Percentiles rank a stretch among this genome's conserved stretches.
phyloP scores from a whole-genome alignment of 1,140 invertebrate genomes.

The Drosophila orena region DNA sequence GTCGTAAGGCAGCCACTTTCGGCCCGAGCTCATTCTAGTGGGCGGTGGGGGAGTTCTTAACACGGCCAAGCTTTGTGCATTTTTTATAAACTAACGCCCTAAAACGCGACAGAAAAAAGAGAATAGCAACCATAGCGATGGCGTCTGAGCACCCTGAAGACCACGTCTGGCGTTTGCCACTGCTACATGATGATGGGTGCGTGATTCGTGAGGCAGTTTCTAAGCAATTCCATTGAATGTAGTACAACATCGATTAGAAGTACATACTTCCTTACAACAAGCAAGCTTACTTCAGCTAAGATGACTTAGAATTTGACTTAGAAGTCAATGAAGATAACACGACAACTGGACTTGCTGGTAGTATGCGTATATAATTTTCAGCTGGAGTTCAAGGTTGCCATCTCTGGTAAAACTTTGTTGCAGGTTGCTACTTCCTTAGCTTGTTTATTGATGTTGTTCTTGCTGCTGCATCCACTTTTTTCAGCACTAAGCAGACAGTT shows the following conservation, averaged over 20 bases:
- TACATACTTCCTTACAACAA: too few relatives aligned
- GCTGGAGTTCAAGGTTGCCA: constrained; percentile 16
- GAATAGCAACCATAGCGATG: constrained; percentile 30
- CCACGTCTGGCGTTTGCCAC: constrained; percentile 33
- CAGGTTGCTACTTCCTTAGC: constrained; percentile 37
- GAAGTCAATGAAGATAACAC: not conserved
- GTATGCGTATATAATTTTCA: not conserved
- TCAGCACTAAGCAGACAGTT: constrained; percentile 62
- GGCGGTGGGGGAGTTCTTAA: constrained; percentile 63
- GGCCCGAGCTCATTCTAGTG: constrained; percentile 1
- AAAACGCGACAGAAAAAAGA: constrained; percentile 46
- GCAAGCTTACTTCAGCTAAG: not conserved
- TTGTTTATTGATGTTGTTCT: constrained; percentile 48
- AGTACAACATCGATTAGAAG: not conserved
- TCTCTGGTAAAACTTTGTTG: constrained; percentile 42
- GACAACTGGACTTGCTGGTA: too few relatives aligned
- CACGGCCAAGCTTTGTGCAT: constrained; percentile 75
- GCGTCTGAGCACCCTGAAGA: constrained; percentile 30
- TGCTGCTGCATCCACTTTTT: constrained; percentile 31
- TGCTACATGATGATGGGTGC: constrained; percentile 2
- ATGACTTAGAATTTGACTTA: too few relatives aligned
- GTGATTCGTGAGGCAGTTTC: constrained; percentile 11
- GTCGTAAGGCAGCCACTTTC: constrained; percentile 78
- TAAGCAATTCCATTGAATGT: not conserved
- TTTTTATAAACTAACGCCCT: constrained; percentile 77